Percentiles rank a stretch among this genome's conserved stretches.
These are phyloP conservation scores for Silurus asotus DNA, from an alignment of 2,113 vertebrate species.

Conservation along the genomic window DNA sequence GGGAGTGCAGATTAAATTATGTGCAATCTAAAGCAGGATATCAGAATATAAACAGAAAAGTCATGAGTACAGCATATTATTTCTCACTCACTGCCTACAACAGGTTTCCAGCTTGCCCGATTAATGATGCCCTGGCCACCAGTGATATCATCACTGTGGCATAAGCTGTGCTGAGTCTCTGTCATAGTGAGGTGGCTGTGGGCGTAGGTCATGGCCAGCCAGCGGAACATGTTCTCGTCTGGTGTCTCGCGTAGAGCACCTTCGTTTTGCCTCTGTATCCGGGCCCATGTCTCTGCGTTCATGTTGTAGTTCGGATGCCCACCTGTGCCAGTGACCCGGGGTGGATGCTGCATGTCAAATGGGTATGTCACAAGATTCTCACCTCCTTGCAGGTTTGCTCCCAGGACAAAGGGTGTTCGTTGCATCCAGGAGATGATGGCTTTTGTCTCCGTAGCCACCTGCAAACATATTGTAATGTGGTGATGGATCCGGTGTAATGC, in stretches of 20 bases:
- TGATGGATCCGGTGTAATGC: neutral
- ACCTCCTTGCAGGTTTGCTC: slow-evolving; percentile 92
- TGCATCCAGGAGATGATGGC: slow-evolving; percentile 95
- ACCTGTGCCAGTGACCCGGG: slow-evolving; percentile 49
- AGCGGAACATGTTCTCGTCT: slow-evolving; percentile 92
- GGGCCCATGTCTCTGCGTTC: slow-evolving; percentile 72
- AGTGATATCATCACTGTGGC: slow-evolving; percentile 92
- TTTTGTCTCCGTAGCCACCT: slow-evolving; percentile 90
- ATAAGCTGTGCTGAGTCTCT: slow-evolving; percentile 83
- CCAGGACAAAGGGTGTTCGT: slow-evolving; percentile 90
- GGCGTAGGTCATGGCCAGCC: slow-evolving; percentile 93
- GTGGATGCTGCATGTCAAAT: slow-evolving; percentile 69
- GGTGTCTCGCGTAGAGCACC: slow-evolving; percentile 63
- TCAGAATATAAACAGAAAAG: neutral
- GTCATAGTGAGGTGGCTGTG: slow-evolving; percentile 97
- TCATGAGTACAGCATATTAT: neutral
- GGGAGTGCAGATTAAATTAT: slow-evolving; percentile 41
- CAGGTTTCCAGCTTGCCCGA: slow-evolving; percentile 93
- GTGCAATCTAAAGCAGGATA: neutral
- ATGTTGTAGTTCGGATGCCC: slow-evolving; percentile 39
- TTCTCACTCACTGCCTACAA: slow-evolving; percentile 86
- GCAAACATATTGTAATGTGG: slow-evolving; percentile 10
- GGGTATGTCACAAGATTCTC: slow-evolving; percentile 88
- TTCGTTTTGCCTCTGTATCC: slow-evolving; percentile 73
- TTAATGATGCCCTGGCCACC: slow-evolving; percentile 96